Evolutionary conservation across 2,888 invertebrate species (phyloP), one percentile per base, ranked within the genome.

Genomic region (Troides helena): DNA sequence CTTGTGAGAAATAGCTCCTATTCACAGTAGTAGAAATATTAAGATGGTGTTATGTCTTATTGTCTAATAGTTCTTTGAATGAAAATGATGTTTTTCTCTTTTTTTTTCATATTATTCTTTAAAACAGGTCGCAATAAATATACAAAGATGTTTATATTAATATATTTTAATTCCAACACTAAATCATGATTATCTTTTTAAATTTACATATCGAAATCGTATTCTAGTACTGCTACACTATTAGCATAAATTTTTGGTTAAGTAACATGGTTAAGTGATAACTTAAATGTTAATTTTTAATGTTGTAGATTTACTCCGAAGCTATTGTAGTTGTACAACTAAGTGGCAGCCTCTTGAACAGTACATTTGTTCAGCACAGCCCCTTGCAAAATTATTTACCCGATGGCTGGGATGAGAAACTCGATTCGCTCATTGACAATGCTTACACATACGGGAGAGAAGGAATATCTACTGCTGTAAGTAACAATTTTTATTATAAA

Each of bases 371-470:
- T 10, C 96, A 97, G 81, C 97, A 98, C 88, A 97, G 98, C 50
- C 98, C 98, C 80, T 89, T 97, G 68, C 94, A 96, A 76, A 95
- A 96, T 79, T 94, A 97, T 81, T 90, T 99, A 67, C 99, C 99
- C 0, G 96, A 96, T 70, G 95, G 96, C 6, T 95, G 96, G 94
- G 95, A 97, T 80, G 95, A 96, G 65, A 96, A 98, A 70, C 94
- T 99, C 59, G 98, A 98, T 86, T 97, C 97, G 23, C 95, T 98
- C 74, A 94, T 99, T 17, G 97, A 98, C 78, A 98, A 99, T 87
- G 98, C 98, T 0, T 99, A 99, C 84, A 94, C 96, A 39, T 98
- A 98, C 85, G 98, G 99, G 1, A 94, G 98, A 74, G 96, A 97
- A 82, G 98, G 97, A 80, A 97, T 99, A 78, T 97, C 97, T 25